Evolutionary conservation across 1,140 invertebrate species (phyloP).

Genomic region (Cyclina sinensis): DNA sequence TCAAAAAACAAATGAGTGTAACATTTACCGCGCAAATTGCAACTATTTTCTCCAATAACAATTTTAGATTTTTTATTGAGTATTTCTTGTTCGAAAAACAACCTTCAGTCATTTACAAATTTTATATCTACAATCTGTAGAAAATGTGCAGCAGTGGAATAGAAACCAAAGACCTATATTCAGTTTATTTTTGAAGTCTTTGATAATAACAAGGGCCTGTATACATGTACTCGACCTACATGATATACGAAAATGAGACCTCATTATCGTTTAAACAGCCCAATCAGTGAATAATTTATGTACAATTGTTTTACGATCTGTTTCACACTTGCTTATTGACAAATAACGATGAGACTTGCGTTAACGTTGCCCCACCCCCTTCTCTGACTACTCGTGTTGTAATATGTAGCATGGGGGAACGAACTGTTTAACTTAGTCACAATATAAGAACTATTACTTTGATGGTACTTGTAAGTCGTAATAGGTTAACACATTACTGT

Average conservation of each 20-base stretch:
- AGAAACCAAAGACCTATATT: neutral
- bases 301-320: neutral
- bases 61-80: no score
- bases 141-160: neutral
- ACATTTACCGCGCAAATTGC: no score
- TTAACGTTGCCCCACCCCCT: neutral
- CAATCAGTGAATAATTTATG: conserved; percentile 18
- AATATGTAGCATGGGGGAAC: neutral
- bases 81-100: neutral
- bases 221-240: no score
- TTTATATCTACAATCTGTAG: neutral
- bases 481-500: neutral
- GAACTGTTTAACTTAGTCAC: conserved; percentile 5
- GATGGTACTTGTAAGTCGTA: neutral
- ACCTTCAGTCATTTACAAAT: neutral
- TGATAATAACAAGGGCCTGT: no score
- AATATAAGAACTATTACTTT: neutral
- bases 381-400: neutral
- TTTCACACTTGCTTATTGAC: neutral
- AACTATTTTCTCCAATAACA: no score
- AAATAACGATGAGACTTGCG: neutral
- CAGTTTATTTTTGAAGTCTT: no score
- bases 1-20: no score
- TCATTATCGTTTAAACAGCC: no score
- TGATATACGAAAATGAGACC: no score